Percentiles rank a stretch among this genome's conserved stretches.
Conservation (phyloP, 2,113 vertebrate species). For the Garra rufa region DNA sequence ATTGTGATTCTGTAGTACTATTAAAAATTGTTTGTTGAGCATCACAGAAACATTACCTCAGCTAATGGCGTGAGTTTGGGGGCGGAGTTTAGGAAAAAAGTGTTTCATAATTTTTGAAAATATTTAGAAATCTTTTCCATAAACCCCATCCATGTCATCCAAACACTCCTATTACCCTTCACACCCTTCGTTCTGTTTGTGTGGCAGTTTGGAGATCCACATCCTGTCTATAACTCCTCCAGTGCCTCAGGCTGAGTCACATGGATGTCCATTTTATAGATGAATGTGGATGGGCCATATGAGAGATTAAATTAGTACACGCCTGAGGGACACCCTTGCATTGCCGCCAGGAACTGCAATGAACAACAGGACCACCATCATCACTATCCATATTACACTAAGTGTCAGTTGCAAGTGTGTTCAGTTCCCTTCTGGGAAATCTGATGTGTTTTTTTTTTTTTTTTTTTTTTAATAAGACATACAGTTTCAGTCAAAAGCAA, state of each 20-base stretch:
- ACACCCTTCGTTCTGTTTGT: not conserved
- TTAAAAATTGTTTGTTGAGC: not conserved
- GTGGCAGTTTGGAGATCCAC: not conserved
- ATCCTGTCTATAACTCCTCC: constrained; percentile 14
- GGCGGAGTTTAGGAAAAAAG: not conserved
- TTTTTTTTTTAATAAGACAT: too few relatives aligned
- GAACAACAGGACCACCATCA: not conserved
- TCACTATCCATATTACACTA: not conserved
- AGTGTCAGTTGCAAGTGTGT: constrained; percentile 39
- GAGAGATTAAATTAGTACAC: constrained; percentile 73
- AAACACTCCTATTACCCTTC: not conserved
- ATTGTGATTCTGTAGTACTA: not conserved
- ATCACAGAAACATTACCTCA: not conserved
- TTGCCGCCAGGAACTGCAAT: not conserved
- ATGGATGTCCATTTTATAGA: constrained; percentile 64
- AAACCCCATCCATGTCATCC: not conserved
- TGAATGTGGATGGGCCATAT: constrained; percentile 71
- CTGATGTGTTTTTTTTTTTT: not conserved
- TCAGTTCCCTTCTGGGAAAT: not conserved
- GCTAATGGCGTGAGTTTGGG: not conserved
- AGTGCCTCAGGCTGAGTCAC: constrained; percentile 58
- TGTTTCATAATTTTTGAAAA: not conserved
- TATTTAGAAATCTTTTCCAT: not conserved
- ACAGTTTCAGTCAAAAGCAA: too few relatives aligned
- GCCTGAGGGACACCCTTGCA: constrained; percentile 51